Evolutionary conservation across 1,140 invertebrate species (phyloP).

Genomic region (Papilio dardanus): DNA sequence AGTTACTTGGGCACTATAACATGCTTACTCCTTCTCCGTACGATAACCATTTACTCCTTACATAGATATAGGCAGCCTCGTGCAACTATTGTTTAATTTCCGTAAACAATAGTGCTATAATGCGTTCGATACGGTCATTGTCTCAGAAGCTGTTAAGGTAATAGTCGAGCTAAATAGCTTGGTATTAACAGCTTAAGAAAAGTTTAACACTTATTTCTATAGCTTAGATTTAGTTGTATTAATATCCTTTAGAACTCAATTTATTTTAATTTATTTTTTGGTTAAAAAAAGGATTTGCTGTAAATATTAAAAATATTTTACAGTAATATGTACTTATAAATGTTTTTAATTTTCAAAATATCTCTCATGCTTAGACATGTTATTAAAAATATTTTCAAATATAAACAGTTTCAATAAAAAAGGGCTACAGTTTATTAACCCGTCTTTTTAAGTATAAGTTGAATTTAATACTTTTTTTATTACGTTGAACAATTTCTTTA

Average conservation of each 20-base stretch:
- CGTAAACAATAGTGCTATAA: neutral
- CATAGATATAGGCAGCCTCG: neutral
- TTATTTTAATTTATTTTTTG: no score
- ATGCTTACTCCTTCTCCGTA: neutral
- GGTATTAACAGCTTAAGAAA: neutral
- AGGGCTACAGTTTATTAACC: neutral
- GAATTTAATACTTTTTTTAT: neutral
- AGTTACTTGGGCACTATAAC: neutral
- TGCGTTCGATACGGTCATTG: neutral
- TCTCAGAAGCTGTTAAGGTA: conserved; percentile 1
- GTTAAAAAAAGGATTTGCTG: no score
- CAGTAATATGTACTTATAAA: no score
- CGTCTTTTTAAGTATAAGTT: neutral
- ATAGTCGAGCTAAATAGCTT: neutral
- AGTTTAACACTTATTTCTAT: neutral
- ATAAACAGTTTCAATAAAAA: neutral
- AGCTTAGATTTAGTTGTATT: neutral
- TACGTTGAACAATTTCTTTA: neutral
- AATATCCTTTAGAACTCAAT: no score
- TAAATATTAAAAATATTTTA: no score
- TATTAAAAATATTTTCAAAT: neutral
- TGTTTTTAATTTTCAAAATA: no score
- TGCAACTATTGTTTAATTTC: neutral
- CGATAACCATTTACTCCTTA: neutral
- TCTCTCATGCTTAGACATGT: no score